Percentiles rank a stretch among this genome's conserved stretches.
phyloP scores from a whole-genome alignment of 1,140 invertebrate genomes.

The Drosophila setifemur region DNA sequence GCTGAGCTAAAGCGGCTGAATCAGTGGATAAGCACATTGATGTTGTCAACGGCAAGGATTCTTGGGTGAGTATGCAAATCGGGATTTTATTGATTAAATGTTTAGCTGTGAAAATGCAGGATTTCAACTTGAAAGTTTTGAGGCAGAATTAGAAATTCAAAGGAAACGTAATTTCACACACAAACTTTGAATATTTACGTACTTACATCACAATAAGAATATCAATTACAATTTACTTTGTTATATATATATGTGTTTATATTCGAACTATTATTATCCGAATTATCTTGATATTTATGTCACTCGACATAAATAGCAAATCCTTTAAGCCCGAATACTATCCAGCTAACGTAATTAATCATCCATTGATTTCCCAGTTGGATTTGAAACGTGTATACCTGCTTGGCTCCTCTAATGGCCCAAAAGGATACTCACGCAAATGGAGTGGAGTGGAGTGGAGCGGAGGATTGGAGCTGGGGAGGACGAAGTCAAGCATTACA shows the following conservation, averaged over 20 bases:
- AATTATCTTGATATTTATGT: not conserved
- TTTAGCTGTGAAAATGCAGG: slow-evolving; percentile 9
- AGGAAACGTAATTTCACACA: too few relatives aligned
- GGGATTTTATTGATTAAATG: slow-evolving; percentile 19
- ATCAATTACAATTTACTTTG: too few relatives aligned
- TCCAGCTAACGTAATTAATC: slow-evolving; percentile 34
- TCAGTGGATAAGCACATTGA: slow-evolving; percentile 42
- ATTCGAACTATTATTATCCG: too few relatives aligned
- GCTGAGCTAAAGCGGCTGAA: slow-evolving; percentile 37
- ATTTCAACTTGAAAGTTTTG: not conserved
- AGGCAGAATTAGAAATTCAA: too few relatives aligned
- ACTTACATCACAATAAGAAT: too few relatives aligned
- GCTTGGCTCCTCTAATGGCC: slow-evolving; percentile 23
- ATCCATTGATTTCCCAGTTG: slow-evolving; percentile 50
- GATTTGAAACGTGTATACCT: slow-evolving; percentile 2
- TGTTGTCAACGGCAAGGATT: slow-evolving; percentile 38
- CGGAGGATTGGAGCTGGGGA: not conserved
- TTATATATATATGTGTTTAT: too few relatives aligned
- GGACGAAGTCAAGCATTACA: slow-evolving; percentile 19
- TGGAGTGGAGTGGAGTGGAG: not conserved
- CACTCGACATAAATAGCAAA: slow-evolving; percentile 25
- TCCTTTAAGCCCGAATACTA: slow-evolving; percentile 25
- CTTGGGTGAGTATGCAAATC: slow-evolving; percentile 23
- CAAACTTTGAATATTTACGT: too few relatives aligned
- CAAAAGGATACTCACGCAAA: not conserved